phyloP scores from a whole-genome alignment of 64 coral and sea anemone genomes.

The Anthopleura sola region DNA sequence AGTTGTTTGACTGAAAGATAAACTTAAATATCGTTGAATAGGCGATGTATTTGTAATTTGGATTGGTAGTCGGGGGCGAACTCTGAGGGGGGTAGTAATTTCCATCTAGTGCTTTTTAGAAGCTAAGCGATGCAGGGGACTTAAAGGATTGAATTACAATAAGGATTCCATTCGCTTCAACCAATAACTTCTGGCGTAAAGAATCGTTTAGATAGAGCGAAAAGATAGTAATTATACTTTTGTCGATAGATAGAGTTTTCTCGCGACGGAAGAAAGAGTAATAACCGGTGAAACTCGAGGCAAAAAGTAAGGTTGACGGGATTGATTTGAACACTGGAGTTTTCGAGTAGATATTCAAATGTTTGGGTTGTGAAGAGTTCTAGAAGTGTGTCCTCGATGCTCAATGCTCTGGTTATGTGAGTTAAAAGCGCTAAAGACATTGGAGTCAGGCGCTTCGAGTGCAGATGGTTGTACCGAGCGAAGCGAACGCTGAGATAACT shows the following conservation, averaged over 20 bases:
- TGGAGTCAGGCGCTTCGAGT: not conserved
- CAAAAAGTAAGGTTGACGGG: not conserved
- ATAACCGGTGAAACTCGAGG: not conserved
- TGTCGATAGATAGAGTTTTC: not conserved
- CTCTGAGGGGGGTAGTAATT: not conserved
- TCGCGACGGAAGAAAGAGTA: not conserved
- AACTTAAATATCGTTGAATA: conserved; percentile 8
- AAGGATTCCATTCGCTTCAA: not conserved
- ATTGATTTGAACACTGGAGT: not conserved
- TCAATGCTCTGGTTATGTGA: not conserved
- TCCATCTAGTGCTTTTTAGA: not conserved
- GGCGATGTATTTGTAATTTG: not conserved
- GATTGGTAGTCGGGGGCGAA: not conserved
- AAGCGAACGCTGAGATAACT: not conserved
- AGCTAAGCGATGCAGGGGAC: conserved; percentile 14
- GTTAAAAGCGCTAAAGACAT: not conserved
- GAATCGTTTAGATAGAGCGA: not conserved
- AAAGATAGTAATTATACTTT: not conserved
- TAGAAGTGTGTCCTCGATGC: not conserved
- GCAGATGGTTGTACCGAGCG: conserved; percentile 19
- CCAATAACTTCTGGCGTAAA: not conserved
- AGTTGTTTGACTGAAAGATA: not conserved
- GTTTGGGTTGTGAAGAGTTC: not conserved
- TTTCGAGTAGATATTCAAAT: not conserved
- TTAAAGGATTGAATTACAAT: not conserved